Conservation (phyloP, 2,888 invertebrate genomes). For the Rhagium mordax region DNA sequence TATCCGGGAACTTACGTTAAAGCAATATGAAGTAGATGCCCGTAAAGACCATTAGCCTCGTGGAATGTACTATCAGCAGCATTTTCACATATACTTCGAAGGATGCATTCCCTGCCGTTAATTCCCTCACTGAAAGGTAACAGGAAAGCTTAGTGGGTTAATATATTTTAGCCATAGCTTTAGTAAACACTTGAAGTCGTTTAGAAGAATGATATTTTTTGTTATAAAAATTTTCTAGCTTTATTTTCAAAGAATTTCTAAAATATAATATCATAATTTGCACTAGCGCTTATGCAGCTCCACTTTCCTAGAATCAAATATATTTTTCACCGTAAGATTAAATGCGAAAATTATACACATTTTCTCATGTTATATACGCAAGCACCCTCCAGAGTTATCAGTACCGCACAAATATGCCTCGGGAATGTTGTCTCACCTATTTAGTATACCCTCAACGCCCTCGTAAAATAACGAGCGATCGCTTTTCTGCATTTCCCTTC, state of each 20-base stretch:
- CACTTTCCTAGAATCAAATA: too few relatives aligned
- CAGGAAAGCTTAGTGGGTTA: background rate
- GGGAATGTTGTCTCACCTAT: slow-evolving; percentile 54
- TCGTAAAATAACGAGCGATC: slow-evolving; percentile 63
- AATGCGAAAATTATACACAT: background rate
- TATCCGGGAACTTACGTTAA: slow-evolving; percentile 77
- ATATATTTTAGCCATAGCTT: background rate
- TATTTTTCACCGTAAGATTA: too few relatives aligned
- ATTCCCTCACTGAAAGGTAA: slow-evolving; percentile 73
- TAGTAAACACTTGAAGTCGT: too few relatives aligned
- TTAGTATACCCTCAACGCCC: slow-evolving; percentile 62
- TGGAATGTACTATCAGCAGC: slow-evolving; percentile 79
- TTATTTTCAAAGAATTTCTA: too few relatives aligned
- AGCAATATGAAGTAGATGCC: slow-evolving; percentile 82
- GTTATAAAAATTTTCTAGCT: too few relatives aligned
- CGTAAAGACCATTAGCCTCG: slow-evolving; percentile 77
- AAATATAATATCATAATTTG: too few relatives aligned
- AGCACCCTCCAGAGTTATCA: too few relatives aligned
- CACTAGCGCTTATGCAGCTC: too few relatives aligned
- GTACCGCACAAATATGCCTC: background rate
- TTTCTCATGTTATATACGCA: background rate
- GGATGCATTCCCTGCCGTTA: slow-evolving; percentile 79
- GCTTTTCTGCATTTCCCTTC: slow-evolving; percentile 48
- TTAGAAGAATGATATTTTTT: too few relatives aligned
- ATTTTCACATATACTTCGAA: slow-evolving; percentile 83